Conservation (phyloP, 2,113 vertebrate genomes). For the Prunella fulvescens region DNA sequence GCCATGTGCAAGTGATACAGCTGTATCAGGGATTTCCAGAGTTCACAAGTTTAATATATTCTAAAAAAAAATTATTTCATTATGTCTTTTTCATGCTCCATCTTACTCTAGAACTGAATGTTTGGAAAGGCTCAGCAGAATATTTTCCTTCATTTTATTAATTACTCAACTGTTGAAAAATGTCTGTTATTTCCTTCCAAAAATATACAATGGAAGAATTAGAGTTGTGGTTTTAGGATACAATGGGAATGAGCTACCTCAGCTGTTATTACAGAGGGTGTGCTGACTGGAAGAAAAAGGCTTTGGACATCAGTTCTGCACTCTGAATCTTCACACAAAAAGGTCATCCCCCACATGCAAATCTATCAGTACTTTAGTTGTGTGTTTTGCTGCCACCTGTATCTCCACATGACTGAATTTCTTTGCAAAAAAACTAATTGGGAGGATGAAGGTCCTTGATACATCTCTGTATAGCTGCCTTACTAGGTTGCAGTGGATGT, state of each 20-base stretch:
- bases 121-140: neutral
- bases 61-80: neutral
- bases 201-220: neutral
- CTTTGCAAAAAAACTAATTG: neutral
- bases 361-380: neutral
- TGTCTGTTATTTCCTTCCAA: neutral
- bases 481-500: neutral
- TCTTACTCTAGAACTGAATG: neutral
- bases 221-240: neutral
- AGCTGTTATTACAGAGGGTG: neutral
- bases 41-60: constrained; percentile 9
- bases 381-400: neutral
- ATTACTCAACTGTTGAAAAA: constrained; percentile 9
- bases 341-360: neutral
- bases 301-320: neutral
- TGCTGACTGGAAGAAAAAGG: neutral
- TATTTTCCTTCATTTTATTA: constrained; percentile 20
- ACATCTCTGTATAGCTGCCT: neutral
- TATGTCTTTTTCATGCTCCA: neutral
- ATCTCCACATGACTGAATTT: neutral
- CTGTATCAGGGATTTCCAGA: neutral
- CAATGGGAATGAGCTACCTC: neutral
- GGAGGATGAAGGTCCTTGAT: neutral
- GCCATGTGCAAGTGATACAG: neutral
- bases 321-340: neutral